Conservation (phyloP, 1,140 invertebrate genomes). For the Brachionus manjavacas region DNA sequence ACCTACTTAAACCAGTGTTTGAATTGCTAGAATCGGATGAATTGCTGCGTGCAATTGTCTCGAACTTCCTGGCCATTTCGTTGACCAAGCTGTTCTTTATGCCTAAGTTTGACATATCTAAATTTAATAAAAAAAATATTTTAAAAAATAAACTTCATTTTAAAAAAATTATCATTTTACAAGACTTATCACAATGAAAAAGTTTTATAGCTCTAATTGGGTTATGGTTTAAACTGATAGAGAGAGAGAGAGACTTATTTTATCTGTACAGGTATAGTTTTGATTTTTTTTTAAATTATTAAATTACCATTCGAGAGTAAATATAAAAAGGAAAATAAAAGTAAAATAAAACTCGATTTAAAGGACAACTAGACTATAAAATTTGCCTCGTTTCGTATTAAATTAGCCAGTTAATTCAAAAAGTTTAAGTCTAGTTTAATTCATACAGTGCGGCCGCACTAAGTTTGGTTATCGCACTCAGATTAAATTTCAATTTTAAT, state of each 20-base stretch:
- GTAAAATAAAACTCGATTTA: neutral
- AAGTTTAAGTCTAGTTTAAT: conserved; percentile 29
- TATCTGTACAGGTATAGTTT: conserved; percentile 11
- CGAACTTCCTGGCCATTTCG: conserved; percentile 6
- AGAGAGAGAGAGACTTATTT: neutral
- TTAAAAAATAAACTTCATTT: neutral
- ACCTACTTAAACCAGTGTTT: neutral
- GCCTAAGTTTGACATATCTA: neutral
- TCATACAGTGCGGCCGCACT: neutral
- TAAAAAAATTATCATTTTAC: conserved; percentile 20
- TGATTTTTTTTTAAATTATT: neutral
- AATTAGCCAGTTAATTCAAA: conserved; percentile 28
- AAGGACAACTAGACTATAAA: conserved; percentile 38
- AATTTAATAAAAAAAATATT: neutral
- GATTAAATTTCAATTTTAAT: conserved; percentile 2
- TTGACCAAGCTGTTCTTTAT: conserved; percentile 11
- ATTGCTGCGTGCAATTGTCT: conserved; percentile 8
- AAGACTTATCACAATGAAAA: conserved; percentile 6
- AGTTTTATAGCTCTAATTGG: conserved; percentile 17
- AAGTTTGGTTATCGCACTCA: neutral
- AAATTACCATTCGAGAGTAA: conserved; percentile 32
- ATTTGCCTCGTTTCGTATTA: conserved; percentile 1
- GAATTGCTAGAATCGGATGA: conserved; percentile 19
- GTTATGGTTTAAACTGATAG: neutral
- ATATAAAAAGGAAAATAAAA: neutral